Conservation (phyloP, 2,113 vertebrate genomes). For the Macheiramphus alcinus region DNA sequence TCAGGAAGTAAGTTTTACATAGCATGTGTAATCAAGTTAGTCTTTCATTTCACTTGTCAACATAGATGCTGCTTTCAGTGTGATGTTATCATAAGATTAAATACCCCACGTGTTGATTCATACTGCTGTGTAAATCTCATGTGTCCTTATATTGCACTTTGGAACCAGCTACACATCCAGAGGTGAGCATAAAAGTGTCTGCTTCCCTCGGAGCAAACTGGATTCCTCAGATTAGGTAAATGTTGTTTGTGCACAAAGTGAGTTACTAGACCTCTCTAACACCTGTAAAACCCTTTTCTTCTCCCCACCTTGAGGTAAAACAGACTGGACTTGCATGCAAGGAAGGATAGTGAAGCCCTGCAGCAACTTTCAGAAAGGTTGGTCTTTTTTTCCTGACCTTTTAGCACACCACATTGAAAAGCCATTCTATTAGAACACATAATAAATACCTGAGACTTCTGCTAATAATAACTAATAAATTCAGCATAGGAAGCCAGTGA, state of each 20-base stretch:
- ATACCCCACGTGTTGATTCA: neutral
- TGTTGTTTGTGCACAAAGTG: neutral
- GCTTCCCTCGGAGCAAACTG: neutral
- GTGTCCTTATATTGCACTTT: neutral
- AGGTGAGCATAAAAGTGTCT: neutral
- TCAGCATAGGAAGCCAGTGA: neutral
- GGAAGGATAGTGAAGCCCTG: neutral
- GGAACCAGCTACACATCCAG: neutral
- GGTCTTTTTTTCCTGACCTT: neutral
- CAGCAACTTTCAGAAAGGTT: neutral
- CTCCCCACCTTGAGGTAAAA: neutral
- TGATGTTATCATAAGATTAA: neutral
- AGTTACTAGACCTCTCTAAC: neutral
- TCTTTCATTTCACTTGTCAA: slow-evolving; percentile 39
- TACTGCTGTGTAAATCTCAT: neutral
- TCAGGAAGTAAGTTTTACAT: slow-evolving; percentile 16
- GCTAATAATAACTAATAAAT: neutral
- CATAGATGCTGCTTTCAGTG: neutral
- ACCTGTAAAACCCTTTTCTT: neutral
- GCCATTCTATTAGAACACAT: neutral
- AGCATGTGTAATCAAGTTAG: slow-evolving; percentile 30
- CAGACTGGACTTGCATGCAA: neutral
- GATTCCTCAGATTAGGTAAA: neutral
- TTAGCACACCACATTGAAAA: neutral
- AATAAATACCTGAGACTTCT: slow-evolving; percentile 1